phyloP scores from a whole-genome alignment of 2,113 vertebrate species.

The Oreocharis arfaki region DNA sequence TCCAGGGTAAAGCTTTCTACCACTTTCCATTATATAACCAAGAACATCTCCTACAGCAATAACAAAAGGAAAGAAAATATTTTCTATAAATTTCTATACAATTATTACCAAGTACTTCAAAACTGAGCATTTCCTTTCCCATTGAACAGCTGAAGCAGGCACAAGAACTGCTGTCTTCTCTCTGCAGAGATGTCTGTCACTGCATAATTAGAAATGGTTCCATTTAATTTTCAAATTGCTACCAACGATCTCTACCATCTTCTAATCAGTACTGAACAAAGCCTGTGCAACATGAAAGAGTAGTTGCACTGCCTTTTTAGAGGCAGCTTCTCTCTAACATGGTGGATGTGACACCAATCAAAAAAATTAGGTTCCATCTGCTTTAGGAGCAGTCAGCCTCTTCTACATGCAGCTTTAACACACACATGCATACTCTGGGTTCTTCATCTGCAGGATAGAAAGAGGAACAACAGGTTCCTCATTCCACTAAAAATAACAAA shows the following conservation, averaged over 20 bases:
- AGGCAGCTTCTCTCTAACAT: not conserved
- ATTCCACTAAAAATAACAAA: not conserved
- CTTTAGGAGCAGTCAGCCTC: not conserved
- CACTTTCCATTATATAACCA: not conserved
- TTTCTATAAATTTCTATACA: not conserved
- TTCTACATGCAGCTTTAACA: not conserved
- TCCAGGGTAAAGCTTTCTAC: not conserved
- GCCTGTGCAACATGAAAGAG: not conserved
- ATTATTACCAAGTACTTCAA: not conserved
- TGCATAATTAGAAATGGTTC: slow-evolving; percentile 5
- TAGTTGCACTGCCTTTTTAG: not conserved
- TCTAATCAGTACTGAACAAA: not conserved
- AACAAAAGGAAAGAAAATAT: not conserved
- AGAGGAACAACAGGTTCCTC: not conserved
- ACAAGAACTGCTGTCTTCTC: not conserved
- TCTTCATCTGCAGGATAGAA: not conserved
- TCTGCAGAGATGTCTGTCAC: not conserved
- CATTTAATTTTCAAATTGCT: not conserved
- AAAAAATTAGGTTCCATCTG: not conserved
- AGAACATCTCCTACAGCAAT: not conserved
- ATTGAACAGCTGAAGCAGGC: not conserved
- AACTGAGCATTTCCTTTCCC: not conserved
- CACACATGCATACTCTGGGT: not conserved
- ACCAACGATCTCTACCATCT: not conserved
- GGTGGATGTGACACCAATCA: not conserved